phyloP scores from a whole-genome alignment of 37 sponge, comb jelly and placozoan species.

The Diacarnus erythraeanus region DNA sequence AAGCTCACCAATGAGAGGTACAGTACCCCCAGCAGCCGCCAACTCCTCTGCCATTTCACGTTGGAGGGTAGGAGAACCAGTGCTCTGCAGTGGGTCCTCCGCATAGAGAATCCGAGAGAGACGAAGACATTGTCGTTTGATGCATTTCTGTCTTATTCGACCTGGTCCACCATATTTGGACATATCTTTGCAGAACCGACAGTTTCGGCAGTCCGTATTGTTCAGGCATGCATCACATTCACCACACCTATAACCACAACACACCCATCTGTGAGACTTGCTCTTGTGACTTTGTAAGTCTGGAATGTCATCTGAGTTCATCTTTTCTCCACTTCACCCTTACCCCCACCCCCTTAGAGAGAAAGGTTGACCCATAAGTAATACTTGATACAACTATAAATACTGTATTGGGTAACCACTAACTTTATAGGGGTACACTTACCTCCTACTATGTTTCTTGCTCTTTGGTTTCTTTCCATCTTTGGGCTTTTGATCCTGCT shows the following conservation, averaged over 20 bases:
- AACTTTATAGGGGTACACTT: neutral
- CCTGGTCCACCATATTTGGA: slow-evolving; percentile 84
- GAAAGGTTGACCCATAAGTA: no score
- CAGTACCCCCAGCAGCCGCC: slow-evolving; percentile 2
- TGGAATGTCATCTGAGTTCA: neutral
- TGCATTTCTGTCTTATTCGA: slow-evolving; percentile 76
- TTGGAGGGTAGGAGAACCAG: slow-evolving; percentile 3
- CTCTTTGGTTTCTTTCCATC: neutral
- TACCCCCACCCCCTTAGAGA: no score
- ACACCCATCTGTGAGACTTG: neutral
- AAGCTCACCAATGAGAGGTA: neutral
- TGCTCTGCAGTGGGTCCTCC: slow-evolving; percentile 51
- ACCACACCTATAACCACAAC: slow-evolving; percentile 41
- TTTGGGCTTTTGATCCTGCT: slow-evolving; percentile 11
- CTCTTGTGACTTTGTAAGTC: neutral
- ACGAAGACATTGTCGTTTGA: slow-evolving; percentile 71
- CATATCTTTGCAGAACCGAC: slow-evolving; percentile 87
- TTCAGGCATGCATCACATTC: slow-evolving; percentile 69
- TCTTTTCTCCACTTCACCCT: no score
- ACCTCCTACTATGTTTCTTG: slow-evolving; percentile 46
- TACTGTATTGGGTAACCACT: no score
- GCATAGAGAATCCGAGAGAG: slow-evolving; percentile 56
- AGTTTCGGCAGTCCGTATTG: slow-evolving; percentile 66
- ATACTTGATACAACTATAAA: no score
- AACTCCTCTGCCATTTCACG: slow-evolving; percentile 40